Conservation (phyloP, 2,797 vertebrate genomes). For the Oreortyx pictus region DNA sequence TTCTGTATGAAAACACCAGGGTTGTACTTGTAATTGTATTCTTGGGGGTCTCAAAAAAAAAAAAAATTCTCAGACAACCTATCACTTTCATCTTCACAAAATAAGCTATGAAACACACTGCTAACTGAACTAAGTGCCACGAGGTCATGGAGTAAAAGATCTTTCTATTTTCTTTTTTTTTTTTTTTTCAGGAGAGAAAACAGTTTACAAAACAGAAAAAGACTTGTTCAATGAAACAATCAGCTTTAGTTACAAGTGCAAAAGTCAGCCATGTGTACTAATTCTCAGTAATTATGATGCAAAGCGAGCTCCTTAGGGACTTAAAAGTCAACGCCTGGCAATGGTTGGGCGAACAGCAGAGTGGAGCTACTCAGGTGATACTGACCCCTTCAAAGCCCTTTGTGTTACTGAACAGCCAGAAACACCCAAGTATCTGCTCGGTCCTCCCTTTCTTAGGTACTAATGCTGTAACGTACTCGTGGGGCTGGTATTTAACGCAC, state of each 20-base stretch:
- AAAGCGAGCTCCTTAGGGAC: slow-evolving; percentile 84
- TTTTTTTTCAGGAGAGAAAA: slow-evolving; percentile 57
- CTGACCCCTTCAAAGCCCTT: slow-evolving; percentile 65
- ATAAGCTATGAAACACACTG: slow-evolving; percentile 56
- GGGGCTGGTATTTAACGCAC: neutral
- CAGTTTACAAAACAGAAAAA: slow-evolving; percentile 79
- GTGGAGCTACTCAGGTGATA: slow-evolving; percentile 70
- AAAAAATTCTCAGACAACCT: neutral
- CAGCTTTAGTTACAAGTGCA: slow-evolving; percentile 86
- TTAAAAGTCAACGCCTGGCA: slow-evolving; percentile 81
- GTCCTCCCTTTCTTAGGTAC: neutral
- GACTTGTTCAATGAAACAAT: slow-evolving; percentile 81
- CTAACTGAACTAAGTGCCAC: slow-evolving; percentile 55
- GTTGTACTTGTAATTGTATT: slow-evolving; percentile 19
- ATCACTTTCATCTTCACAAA: slow-evolving; percentile 55
- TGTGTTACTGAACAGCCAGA: slow-evolving; percentile 57
- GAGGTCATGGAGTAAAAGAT: slow-evolving; percentile 58
- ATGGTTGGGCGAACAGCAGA: slow-evolving; percentile 76
- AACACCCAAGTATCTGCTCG: neutral
- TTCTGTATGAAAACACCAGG: neutral
- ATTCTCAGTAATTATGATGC: slow-evolving; percentile 91
- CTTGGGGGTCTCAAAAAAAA: neutral
- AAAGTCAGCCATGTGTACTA: slow-evolving; percentile 85
- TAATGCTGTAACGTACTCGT: neutral
- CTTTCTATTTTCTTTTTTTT: slow-evolving; percentile 40